Evolutionary conservation across 2,113 vertebrate genomes (phyloP).

Genomic region (Pollachius pollachius): DNA sequence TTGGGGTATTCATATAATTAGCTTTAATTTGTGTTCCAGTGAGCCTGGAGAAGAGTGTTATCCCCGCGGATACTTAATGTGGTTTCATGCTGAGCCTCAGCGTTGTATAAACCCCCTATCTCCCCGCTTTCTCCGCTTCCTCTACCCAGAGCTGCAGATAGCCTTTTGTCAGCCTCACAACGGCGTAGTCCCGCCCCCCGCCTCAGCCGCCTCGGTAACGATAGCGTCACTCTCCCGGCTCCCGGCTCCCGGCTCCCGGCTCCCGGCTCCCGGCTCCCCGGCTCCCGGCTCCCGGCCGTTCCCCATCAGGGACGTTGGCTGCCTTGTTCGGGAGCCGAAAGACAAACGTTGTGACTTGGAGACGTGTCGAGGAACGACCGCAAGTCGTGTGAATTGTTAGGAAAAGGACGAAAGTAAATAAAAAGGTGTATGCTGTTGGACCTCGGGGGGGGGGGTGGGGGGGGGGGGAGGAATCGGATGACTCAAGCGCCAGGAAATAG

Average conservation of each 20-base stretch:
- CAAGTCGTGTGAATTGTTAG: too few species aligned
- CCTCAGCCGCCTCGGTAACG: slow-evolving; percentile 8
- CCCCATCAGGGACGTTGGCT: slow-evolving; percentile 31
- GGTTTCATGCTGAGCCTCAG: slow-evolving; percentile 18
- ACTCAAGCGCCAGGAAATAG: slow-evolving; percentile 43
- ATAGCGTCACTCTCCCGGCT: too few species aligned
- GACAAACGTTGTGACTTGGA: neutral
- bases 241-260: too few species aligned
- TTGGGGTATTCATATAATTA: slow-evolving; percentile 30
- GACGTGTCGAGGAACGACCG: too few species aligned
- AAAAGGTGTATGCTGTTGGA: slow-evolving; percentile 23
- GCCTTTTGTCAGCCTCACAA: neutral
- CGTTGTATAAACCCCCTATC: slow-evolving; percentile 19
- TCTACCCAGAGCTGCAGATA: slow-evolving; percentile 15
- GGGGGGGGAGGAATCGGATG: slow-evolving; percentile 24
- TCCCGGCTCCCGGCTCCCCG: too few species aligned
- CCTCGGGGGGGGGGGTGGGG: slow-evolving; percentile 20
- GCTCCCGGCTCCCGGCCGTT: too few species aligned
- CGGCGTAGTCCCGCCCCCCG: slow-evolving; percentile 3
- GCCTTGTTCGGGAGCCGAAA: slow-evolving; percentile 33
- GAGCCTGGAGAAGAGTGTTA: slow-evolving; percentile 13
- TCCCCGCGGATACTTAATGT: slow-evolving; percentile 15
- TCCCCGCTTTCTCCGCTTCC: neutral
- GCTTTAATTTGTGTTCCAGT: slow-evolving; percentile 40
- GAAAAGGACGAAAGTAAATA: slow-evolving; percentile 35